Evolutionary conservation across 1,140 invertebrate species (phyloP).

Genomic region (Oreohelix idahoensis): DNA sequence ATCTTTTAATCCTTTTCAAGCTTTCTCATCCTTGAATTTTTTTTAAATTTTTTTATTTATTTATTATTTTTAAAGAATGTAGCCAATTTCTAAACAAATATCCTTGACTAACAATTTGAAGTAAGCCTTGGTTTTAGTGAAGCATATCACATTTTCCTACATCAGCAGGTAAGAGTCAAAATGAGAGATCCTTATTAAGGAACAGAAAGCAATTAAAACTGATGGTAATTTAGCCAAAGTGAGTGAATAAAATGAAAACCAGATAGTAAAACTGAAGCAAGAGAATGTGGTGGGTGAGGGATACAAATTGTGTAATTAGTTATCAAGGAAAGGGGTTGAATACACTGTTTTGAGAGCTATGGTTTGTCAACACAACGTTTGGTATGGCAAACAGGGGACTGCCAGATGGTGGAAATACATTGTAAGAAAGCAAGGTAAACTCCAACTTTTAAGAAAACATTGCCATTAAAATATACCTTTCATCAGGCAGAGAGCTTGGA

Average conservation of each 20-base stretch:
- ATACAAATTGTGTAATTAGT: background rate
- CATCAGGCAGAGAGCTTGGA: slow-evolving; percentile 19
- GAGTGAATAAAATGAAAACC: background rate
- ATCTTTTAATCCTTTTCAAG: too few species aligned
- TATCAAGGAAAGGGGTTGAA: background rate
- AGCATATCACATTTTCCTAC: too few species aligned
- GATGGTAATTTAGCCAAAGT: background rate
- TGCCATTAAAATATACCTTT: slow-evolving; percentile 38
- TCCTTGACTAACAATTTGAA: too few species aligned
- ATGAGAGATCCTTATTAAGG: background rate
- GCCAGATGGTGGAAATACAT: background rate
- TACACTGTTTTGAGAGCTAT: background rate
- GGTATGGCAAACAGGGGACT: background rate
- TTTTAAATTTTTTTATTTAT: too few species aligned
- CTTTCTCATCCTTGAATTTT: too few species aligned
- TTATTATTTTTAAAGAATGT: too few species aligned
- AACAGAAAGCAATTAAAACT: background rate
- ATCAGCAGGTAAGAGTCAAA: too few species aligned
- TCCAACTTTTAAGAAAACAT: slow-evolving; percentile 11
- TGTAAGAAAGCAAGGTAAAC: slow-evolving; percentile 25
- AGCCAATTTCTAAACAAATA: too few species aligned
- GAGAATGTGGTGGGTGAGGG: background rate
- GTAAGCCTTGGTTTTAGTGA: background rate
- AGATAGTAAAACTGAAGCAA: background rate
- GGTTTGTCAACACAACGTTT: background rate